phyloP scores from a whole-genome alignment of 2,113 vertebrate species.

The Halichoerus grypus region DNA sequence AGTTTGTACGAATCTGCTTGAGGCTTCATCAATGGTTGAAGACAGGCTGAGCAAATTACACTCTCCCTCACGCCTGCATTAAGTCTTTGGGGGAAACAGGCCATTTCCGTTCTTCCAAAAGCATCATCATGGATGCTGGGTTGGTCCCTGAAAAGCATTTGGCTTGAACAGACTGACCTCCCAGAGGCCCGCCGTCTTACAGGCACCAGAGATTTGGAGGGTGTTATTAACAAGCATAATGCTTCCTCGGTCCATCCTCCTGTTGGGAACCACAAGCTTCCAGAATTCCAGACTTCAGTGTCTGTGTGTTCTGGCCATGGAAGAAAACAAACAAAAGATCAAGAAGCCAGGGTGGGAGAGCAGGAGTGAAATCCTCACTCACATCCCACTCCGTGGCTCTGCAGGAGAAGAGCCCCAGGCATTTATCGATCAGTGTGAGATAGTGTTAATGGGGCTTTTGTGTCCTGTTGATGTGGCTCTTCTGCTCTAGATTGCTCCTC shows the following conservation, averaged over 20 bases:
- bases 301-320: not conserved
- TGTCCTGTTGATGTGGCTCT: not conserved
- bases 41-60: not conserved
- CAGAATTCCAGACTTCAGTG: not conserved
- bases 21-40: not conserved
- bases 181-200: not conserved
- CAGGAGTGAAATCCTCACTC: not conserved
- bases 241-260: slow-evolving; percentile 16
- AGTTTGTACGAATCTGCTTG: not conserved
- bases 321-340: not conserved
- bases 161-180: not conserved
- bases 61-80: not conserved
- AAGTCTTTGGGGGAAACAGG: not conserved
- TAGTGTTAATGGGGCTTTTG: not conserved
- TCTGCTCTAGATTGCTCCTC: too few relatives aligned
- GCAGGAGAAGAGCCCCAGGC: not conserved
- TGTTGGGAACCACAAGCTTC: not conserved
- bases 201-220: not conserved
- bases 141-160: not conserved
- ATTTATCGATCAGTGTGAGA: not conserved
- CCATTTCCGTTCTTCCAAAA: not conserved
- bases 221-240: not conserved
- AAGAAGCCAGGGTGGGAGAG: not conserved
- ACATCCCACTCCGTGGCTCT: not conserved
- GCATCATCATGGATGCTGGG: not conserved